Evolutionary conservation across 2,113 vertebrate species (phyloP).

Genomic region (Tetraodon nigroviridis): DNA sequence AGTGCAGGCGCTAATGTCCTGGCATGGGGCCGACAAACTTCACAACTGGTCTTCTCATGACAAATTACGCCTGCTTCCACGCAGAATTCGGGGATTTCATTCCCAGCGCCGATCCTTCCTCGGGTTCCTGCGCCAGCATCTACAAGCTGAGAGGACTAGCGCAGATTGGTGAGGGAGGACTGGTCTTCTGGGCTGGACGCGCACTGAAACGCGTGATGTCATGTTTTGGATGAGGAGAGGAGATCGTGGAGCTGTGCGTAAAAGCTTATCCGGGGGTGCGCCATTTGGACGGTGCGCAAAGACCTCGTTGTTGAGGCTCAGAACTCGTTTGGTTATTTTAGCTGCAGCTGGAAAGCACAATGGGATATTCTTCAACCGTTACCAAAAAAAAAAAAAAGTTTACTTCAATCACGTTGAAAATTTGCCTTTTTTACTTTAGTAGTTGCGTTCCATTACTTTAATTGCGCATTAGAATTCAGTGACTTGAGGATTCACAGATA

Average conservation of each 20-base stretch:
- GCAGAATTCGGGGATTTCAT: constrained; percentile 33
- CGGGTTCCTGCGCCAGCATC: constrained; percentile 28
- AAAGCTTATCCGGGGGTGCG: constrained; percentile 48
- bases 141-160: constrained; percentile 25
- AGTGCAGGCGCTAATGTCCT: background rate
- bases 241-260: constrained; percentile 50
- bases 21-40: constrained; percentile 9
- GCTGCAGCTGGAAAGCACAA: too few species aligned
- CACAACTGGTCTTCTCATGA: constrained; percentile 25
- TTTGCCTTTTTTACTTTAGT: background rate
- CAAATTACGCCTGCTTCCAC: constrained; percentile 27
- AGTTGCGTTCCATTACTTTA: background rate
- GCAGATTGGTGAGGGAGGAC: constrained; percentile 37
- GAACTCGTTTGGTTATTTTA: constrained; percentile 2
- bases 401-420: background rate
- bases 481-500: too few species aligned
- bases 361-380: too few species aligned
- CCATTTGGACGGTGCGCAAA: constrained; percentile 41
- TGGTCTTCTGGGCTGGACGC: constrained; percentile 67
- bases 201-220: constrained; percentile 77
- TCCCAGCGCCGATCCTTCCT: background rate
- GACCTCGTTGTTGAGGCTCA: constrained; percentile 4
- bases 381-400: too few species aligned
- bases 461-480: background rate
- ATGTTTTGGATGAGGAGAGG: constrained; percentile 67